Percentiles rank a stretch among this genome's conserved stretches.
These are phyloP conservation scores for Glaucopsyche alexis DNA, from an alignment of 2,888 invertebrate genomes.

Conservation along the genomic window DNA sequence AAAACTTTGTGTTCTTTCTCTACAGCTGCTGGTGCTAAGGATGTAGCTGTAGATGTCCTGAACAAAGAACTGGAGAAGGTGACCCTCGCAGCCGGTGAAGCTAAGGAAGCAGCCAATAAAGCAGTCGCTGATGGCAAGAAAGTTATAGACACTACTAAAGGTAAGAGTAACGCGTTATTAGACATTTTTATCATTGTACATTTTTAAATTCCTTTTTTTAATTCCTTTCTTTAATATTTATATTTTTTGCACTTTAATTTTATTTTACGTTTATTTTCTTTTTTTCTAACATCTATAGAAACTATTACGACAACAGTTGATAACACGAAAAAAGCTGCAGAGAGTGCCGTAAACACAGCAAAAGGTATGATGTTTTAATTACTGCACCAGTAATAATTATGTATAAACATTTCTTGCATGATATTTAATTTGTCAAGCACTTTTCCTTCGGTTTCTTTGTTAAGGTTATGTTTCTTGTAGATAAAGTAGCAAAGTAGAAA, in stretches of 20 bases:
- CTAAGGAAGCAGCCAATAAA: conserved; percentile 65
- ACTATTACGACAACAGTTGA: conserved; percentile 65
- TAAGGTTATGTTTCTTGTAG: conserved; percentile 42
- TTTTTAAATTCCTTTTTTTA: conserved; percentile 28
- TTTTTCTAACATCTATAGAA: conserved; percentile 49
- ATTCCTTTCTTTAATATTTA: conserved; percentile 32
- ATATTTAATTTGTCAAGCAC: conserved; percentile 13
- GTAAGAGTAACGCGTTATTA: conserved; percentile 44
- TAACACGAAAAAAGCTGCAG: conserved; percentile 71
- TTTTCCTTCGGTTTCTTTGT: conserved; percentile 7
- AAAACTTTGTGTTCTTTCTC: conserved; percentile 8
- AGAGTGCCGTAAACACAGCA: conserved; percentile 65
- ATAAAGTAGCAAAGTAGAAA: conserved; percentile 48
- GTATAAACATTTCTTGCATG: conserved; percentile 10
- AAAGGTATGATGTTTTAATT: conserved; percentile 58
- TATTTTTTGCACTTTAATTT: conserved; percentile 35
- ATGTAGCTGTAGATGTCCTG: conserved; percentile 75
- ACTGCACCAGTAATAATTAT: neutral
- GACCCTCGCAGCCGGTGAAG: conserved; percentile 71
- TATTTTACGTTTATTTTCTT: conserved; percentile 33
- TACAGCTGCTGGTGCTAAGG: conserved; percentile 65
- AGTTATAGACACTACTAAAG: conserved; percentile 71
- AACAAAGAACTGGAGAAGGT: conserved; percentile 76
- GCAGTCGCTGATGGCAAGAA: conserved; percentile 74
- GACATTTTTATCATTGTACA: neutral